A percentile compares a stretch with the other conserved stretches of the same genome.
Evolutionary conservation across 1,140 invertebrate genomes (phyloP).

Genomic region (Pseudomyrmex gracilis): DNA sequence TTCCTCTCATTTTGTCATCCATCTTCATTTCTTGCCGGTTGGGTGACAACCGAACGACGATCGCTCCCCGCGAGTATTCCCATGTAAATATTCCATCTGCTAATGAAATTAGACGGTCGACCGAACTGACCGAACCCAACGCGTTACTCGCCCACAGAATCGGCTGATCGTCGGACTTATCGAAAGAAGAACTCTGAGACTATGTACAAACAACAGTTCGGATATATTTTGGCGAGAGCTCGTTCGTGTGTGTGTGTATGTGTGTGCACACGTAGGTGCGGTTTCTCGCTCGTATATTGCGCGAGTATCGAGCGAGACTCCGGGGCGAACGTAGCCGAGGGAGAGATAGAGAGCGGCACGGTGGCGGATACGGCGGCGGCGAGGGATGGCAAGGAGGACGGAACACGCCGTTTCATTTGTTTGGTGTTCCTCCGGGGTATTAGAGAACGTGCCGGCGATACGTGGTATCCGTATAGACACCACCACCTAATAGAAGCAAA

Average conservation of each 20-base stretch:
- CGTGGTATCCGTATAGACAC: constrained; percentile 79
- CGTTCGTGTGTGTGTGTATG: not conserved
- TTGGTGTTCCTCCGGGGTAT: constrained; percentile 81
- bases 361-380: not conserved
- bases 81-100: constrained; percentile 51
- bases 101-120: constrained; percentile 60
- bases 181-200: not conserved
- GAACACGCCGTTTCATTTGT: constrained; percentile 73
- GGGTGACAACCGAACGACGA: not conserved
- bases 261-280: constrained; percentile 65
- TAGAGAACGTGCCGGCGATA: constrained; percentile 82
- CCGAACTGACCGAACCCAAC: constrained; percentile 1
- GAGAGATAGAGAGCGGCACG: constrained; percentile 29
- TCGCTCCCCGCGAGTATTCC: not conserved
- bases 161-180: constrained; percentile 24
- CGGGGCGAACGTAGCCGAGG: constrained; percentile 27
- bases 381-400: constrained; percentile 14
- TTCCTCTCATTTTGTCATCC: constrained; percentile 17
- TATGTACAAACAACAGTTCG: not conserved
- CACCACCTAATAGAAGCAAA: constrained; percentile 82
- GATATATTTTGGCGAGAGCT: not conserved
- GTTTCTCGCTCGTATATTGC: constrained; percentile 75
- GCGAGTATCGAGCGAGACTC: constrained; percentile 75
- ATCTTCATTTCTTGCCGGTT: constrained; percentile 3
- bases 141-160: not conserved